Percentiles rank a stretch among this genome's conserved stretches.
phyloP scores from a whole-genome alignment of 2,113 vertebrate genomes.

The Casuarius casuarius region DNA sequence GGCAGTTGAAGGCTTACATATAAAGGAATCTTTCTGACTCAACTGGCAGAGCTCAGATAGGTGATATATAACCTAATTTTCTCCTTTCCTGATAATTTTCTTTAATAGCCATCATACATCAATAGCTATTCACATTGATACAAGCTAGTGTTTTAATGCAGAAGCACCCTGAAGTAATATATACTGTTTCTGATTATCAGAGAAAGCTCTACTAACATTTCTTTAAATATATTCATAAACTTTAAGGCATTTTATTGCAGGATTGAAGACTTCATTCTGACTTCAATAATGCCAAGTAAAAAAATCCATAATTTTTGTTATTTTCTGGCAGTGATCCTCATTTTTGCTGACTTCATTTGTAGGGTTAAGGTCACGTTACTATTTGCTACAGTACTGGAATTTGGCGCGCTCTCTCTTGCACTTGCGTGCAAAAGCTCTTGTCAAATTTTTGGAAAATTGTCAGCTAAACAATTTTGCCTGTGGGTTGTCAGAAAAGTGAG shows the following conservation, averaged over 20 bases:
- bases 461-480: not conserved
- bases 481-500: not conserved
- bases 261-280: not conserved
- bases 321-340: not conserved
- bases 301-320: not conserved
- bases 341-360: not conserved
- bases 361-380: not conserved
- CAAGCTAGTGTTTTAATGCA: not conserved
- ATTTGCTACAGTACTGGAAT: not conserved
- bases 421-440: not conserved
- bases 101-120: not conserved
- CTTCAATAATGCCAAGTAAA: not conserved
- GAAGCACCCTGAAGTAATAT: not conserved
- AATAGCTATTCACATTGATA: not conserved
- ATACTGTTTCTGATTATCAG: not conserved
- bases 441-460: not conserved
- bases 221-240: not conserved
- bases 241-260: conserved; percentile 12
- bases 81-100: not conserved
- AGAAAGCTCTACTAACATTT: not conserved
- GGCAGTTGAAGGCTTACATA: not conserved
- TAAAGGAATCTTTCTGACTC: not conserved
- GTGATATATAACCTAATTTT: not conserved
- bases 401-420: conserved; percentile 17
- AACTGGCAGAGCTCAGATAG: not conserved